These are phyloP conservation scores for Gymnobelideus leadbeateri DNA, from an alignment of 2,113 vertebrate species.

Conservation along the genomic window DNA sequence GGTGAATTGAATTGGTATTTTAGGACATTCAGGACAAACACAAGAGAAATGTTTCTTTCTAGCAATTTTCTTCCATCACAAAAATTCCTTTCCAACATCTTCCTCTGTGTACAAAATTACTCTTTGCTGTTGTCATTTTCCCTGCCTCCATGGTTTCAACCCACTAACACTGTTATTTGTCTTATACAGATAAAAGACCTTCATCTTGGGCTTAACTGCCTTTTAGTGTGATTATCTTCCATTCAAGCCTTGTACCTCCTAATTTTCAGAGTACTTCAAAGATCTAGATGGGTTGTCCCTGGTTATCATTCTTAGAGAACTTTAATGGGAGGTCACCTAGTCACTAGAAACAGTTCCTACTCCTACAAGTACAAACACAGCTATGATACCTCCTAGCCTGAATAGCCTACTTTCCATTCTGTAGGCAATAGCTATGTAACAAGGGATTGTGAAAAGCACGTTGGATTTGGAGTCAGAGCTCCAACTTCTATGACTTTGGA, in stretches of 20 bases:
- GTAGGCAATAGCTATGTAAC: not conserved
- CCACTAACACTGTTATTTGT: not conserved
- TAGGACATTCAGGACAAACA: too few relatives aligned
- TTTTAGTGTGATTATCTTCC: not conserved
- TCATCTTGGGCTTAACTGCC: not conserved
- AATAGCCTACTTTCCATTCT: not conserved
- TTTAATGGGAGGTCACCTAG: not conserved
- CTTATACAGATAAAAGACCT: too few relatives aligned
- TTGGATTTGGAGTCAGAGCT: not conserved
- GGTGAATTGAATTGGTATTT: too few relatives aligned
- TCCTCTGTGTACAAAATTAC: not conserved
- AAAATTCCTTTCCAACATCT: not conserved
- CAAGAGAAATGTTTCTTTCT: too few relatives aligned
- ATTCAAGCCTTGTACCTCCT: not conserved
- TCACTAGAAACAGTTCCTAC: not conserved
- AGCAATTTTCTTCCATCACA: too few relatives aligned
- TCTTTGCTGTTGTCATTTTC: not conserved
- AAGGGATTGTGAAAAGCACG: not conserved
- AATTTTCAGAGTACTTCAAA: not conserved
- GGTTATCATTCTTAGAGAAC: not conserved
- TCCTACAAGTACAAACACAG: not conserved
- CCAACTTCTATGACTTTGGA: not conserved
- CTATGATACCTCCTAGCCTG: too few relatives aligned
- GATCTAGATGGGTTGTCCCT: too few relatives aligned
- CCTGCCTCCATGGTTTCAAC: not conserved